A percentile compares a stretch with the other conserved stretches of the same genome.
These are phyloP conservation scores for Remorina albescens DNA, from an alignment of 2,797 vertebrate species.

Conservation along the genomic window DNA sequence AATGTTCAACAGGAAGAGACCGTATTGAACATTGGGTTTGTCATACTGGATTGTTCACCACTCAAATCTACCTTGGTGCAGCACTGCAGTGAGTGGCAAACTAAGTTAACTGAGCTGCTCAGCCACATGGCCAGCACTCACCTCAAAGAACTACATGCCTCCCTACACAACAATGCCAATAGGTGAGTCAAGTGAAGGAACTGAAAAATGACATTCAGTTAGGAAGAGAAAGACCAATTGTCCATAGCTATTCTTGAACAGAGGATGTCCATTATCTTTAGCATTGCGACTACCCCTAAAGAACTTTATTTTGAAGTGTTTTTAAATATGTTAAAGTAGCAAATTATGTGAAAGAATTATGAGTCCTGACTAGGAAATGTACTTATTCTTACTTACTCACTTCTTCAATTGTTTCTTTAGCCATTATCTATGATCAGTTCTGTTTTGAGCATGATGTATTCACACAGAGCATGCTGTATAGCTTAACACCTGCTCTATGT, in stretches of 20 bases:
- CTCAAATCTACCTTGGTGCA: slow-evolving; percentile 90
- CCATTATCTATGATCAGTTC: no score
- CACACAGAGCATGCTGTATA: no score
- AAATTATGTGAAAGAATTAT: not conserved
- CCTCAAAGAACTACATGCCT: slow-evolving; percentile 84
- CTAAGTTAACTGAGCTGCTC: slow-evolving; percentile 90
- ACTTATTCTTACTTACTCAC: not conserved
- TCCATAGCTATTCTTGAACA: not conserved
- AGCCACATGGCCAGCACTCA: slow-evolving; percentile 83
- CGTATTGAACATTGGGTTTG: slow-evolving; percentile 86
- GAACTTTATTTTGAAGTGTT: not conserved
- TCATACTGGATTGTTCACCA: slow-evolving; percentile 89
- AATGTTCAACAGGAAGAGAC: slow-evolving; percentile 92
- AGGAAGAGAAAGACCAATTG: not conserved
- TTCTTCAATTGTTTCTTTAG: no score
- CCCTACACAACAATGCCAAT: slow-evolving; percentile 81
- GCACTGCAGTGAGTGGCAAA: slow-evolving; percentile 92
- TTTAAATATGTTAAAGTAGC: not conserved
- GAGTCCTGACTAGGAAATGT: not conserved
- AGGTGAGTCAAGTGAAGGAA: slow-evolving; percentile 72
- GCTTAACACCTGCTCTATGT: not conserved
- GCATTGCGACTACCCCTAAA: not conserved
- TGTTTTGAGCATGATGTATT: not conserved
- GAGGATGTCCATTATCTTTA: not conserved
- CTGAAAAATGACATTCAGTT: not conserved